Conservation (phyloP, 1,140 invertebrate genomes). For the Orchesella cincta region DNA sequence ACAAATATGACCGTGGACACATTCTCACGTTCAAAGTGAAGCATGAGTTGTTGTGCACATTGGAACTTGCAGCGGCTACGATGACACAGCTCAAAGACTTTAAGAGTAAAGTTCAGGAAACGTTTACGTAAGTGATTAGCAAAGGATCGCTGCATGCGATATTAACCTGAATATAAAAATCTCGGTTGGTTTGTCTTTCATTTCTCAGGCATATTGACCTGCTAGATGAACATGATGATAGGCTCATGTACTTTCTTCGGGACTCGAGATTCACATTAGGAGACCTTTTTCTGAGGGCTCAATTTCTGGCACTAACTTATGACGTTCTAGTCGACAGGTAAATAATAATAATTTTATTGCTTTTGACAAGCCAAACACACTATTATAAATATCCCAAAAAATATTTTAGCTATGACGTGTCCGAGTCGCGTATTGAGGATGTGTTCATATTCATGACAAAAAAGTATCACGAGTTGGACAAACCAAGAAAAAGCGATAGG, state of each 20-base stretch:
- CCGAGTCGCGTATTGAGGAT: constrained; percentile 40
- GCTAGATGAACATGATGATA: constrained; percentile 43
- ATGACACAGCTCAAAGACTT: constrained; percentile 27
- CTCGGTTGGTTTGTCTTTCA: too few relatives aligned
- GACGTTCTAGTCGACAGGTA: constrained; percentile 40
- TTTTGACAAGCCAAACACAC: not conserved
- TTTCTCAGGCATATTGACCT: constrained; percentile 37
- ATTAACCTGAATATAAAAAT: too few relatives aligned
- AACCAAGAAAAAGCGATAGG: not conserved
- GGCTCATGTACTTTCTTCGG: constrained; percentile 42
- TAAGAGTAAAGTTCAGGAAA: constrained; percentile 30
- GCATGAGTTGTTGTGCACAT: constrained; percentile 36
- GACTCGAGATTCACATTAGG: constrained; percentile 31
- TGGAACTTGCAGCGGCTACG: constrained; percentile 31
- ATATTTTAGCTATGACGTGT: constrained; percentile 35
- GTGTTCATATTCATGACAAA: constrained; percentile 44
- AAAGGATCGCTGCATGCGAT: too few relatives aligned
- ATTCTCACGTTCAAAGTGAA: constrained; percentile 3
- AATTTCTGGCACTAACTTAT: constrained; percentile 25
- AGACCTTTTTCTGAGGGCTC: constrained; percentile 17
- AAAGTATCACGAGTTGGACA: constrained; percentile 36
- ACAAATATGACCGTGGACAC: constrained; percentile 36
- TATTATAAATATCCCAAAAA: not conserved
- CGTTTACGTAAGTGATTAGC: too few relatives aligned
- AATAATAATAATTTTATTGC: not conserved